phyloP scores from a whole-genome alignment of 1,140 invertebrate genomes.

The Apis florea region DNA sequence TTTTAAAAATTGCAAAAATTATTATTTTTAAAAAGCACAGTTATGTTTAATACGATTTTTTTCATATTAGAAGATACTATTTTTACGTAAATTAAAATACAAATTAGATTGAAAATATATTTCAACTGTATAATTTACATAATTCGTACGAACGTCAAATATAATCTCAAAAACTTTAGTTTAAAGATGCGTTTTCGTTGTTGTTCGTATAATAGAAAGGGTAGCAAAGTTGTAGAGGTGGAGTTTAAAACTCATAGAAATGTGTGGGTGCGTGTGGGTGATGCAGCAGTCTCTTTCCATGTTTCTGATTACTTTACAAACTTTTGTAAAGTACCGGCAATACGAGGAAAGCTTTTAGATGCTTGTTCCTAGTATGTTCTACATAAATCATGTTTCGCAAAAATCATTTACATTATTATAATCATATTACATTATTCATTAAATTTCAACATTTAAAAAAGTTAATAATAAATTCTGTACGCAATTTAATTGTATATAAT shows the following conservation, averaged over 20 bases:
- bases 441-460: background rate
- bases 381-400: constrained; percentile 37
- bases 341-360: constrained; percentile 59
- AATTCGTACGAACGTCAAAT: constrained; percentile 36
- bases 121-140: background rate
- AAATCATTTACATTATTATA: no score
- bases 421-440: constrained; percentile 3
- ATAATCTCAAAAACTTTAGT: constrained; percentile 34
- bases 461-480: background rate
- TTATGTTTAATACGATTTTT: background rate
- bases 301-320: constrained; percentile 65
- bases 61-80: background rate
- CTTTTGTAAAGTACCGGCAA: constrained; percentile 46
- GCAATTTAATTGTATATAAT: no score
- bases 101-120: no score
- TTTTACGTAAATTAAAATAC: no score
- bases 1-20: background rate
- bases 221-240: constrained; percentile 40
- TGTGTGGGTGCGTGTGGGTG: constrained; percentile 18
- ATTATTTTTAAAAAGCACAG: background rate
- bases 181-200: constrained; percentile 53
- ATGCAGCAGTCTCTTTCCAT: constrained; percentile 49
- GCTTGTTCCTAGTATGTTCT: constrained; percentile 43
- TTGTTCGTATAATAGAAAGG: constrained; percentile 47
- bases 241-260: constrained; percentile 63